phyloP scores from a whole-genome alignment of 2,797 vertebrate species.

The Orestias chungarensis region DNA sequence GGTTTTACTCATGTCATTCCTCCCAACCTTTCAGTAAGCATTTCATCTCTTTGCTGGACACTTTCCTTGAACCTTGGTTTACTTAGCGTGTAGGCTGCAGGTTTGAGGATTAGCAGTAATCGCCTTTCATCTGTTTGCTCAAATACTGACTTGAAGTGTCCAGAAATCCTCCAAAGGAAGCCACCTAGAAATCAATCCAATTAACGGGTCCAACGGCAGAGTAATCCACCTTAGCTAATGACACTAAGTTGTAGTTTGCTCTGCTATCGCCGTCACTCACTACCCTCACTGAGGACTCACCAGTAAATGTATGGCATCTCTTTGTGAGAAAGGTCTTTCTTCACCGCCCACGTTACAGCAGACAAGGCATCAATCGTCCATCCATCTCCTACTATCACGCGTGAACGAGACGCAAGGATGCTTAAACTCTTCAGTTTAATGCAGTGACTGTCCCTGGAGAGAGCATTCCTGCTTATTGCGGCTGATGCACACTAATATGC shows the following conservation, averaged over 20 bases:
- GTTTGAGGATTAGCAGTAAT: slow-evolving; percentile 36
- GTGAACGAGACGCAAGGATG: not conserved
- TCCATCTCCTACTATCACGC: not conserved
- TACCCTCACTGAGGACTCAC: not conserved
- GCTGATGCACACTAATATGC: not conserved
- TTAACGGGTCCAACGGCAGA: not conserved
- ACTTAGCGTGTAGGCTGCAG: slow-evolving; percentile 50
- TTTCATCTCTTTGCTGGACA: slow-evolving; percentile 26
- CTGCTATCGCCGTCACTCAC: not conserved
- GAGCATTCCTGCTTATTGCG: not conserved
- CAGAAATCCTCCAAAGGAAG: not conserved
- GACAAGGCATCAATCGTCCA: not conserved
- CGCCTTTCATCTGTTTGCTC: slow-evolving; percentile 10
- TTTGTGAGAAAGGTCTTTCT: not conserved
- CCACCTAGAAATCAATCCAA: not conserved
- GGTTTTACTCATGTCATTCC: not conserved
- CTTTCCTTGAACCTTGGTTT: slow-evolving; percentile 32
- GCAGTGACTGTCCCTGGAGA: not conserved
- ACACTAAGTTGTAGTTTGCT: no score
- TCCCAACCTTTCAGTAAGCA: slow-evolving; percentile 5
- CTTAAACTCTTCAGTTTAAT: not conserved
- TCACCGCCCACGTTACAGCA: not conserved
- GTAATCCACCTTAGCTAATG: no score
- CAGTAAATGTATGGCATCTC: not conserved
- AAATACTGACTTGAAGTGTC: not conserved